phyloP scores from a whole-genome alignment of 1,140 invertebrate species.

The Dendroctonus valens region DNA sequence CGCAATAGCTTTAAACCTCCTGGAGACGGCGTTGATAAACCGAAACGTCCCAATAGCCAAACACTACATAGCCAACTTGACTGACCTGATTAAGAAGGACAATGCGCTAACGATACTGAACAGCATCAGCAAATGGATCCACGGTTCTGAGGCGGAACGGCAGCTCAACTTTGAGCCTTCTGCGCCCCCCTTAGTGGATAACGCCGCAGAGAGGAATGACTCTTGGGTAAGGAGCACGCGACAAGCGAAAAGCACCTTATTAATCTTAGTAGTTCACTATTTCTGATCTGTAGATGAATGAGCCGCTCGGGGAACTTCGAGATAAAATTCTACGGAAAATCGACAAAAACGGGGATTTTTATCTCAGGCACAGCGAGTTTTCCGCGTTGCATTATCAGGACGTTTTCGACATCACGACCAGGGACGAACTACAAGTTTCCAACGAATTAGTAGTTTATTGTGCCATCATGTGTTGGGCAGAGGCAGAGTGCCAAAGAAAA shows the following conservation, averaged over 20 bases:
- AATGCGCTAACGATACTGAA: conserved; percentile 42
- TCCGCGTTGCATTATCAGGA: conserved; percentile 44
- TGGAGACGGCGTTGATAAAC: conserved; percentile 43
- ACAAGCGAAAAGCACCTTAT: neutral
- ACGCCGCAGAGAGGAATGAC: conserved; percentile 41
- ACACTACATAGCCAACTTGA: conserved; percentile 45
- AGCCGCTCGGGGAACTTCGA: conserved; percentile 41
- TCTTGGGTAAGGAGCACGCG: conserved; percentile 38
- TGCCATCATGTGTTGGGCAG: conserved; percentile 44
- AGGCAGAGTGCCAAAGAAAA: conserved; percentile 37
- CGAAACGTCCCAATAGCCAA: conserved; percentile 46
- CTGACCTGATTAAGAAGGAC: conserved; percentile 39
- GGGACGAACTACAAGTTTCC: conserved; percentile 44
- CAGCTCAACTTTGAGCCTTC: conserved; percentile 44
- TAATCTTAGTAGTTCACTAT: neutral
- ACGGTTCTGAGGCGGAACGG: conserved; percentile 29
- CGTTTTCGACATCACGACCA: conserved; percentile 39
- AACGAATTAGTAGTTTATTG: conserved; percentile 44
- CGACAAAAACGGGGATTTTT: conserved; percentile 44
- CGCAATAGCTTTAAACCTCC: conserved; percentile 40
- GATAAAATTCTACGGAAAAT: conserved; percentile 46
- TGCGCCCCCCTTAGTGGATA: conserved; percentile 46
- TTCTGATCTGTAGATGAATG: conserved; percentile 24
- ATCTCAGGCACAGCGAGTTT: conserved; percentile 44
- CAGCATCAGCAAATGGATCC: conserved; percentile 39